A percentile compares a stretch with the other conserved stretches of the same genome.
Evolutionary conservation across 2,888 invertebrate genomes (phyloP).

Genomic region (Hydriomena furcata): DNA sequence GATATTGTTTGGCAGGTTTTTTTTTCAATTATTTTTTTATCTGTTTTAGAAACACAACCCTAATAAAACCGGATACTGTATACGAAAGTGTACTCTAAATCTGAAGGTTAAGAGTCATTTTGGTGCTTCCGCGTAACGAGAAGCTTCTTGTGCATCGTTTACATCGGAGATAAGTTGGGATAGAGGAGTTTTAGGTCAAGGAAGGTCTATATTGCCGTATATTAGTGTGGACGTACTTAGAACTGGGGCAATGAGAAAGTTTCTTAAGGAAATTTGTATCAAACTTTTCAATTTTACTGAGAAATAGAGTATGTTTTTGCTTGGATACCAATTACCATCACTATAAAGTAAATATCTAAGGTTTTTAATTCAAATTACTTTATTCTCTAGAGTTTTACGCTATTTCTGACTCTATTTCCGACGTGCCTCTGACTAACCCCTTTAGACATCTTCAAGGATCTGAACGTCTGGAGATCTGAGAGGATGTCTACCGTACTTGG

Average conservation of each 20-base stretch:
- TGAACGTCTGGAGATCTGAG: no score
- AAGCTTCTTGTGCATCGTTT: constrained; percentile 54
- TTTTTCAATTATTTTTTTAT: constrained; percentile 5
- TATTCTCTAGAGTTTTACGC: no score
- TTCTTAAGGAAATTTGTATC: not conserved
- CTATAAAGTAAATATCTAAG: no score
- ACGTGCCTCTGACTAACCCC: no score
- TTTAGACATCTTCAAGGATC: no score
- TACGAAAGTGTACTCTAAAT: constrained; percentile 27
- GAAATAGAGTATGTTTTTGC: not conserved
- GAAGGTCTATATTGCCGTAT: constrained; percentile 56
- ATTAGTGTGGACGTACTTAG: constrained; percentile 35
- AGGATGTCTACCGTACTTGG: no score
- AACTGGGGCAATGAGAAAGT: not conserved
- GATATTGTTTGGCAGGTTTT: constrained; percentile 5
- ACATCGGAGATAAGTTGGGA: constrained; percentile 69
- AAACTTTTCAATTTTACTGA: not conserved
- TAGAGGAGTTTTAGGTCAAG: constrained; percentile 67
- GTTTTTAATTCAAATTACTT: no score
- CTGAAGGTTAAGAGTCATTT: constrained; percentile 22
- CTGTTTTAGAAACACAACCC: constrained; percentile 23
- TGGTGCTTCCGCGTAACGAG: constrained; percentile 12
- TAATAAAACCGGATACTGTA: constrained; percentile 12
- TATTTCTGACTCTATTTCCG: no score
- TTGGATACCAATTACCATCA: no score